Percentiles rank a stretch among this genome's conserved stretches.
Evolutionary conservation across 2,888 invertebrate genomes (phyloP).

Genomic region (Chrysolina americana): DNA sequence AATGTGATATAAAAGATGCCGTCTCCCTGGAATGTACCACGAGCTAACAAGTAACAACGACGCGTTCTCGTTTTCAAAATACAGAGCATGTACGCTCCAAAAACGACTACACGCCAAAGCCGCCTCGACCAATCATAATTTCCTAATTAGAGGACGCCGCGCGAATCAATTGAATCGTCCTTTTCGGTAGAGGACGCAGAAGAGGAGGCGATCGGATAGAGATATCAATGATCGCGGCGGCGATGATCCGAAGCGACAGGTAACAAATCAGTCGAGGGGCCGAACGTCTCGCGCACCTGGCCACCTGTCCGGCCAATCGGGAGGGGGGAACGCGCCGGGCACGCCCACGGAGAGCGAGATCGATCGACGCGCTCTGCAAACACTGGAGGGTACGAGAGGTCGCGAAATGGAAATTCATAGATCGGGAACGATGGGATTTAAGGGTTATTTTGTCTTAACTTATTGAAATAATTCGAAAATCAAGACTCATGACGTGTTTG

Average conservation of each 20-base stretch:
- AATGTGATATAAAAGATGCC: no score
- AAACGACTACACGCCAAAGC: neutral
- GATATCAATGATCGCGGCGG: constrained; percentile 58
- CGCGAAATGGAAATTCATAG: neutral
- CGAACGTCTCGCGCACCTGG: constrained; percentile 59
- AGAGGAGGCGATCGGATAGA: constrained; percentile 48
- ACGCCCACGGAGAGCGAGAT: constrained; percentile 19
- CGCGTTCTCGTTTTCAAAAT: no score
- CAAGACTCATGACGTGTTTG: no score
- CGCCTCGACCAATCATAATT: neutral
- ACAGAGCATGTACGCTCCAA: no score
- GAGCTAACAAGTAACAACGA: no score
- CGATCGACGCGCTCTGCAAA: neutral
- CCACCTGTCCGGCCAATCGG: constrained; percentile 60
- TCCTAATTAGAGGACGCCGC: constrained; percentile 20
- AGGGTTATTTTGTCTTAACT: no score
- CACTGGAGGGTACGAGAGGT: neutral
- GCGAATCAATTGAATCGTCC: neutral
- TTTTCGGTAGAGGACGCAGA: constrained; percentile 4
- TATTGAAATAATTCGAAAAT: no score
- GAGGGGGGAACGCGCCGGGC: constrained; percentile 18
- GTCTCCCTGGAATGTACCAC: no score
- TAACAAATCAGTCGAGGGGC: constrained; percentile 63
- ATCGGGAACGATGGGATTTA: no score
- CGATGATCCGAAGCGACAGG: constrained; percentile 61